These are phyloP conservation scores for Orientallactaga sibirica DNA, from an alignment of 2,797 vertebrate species.

Conservation along the genomic window DNA sequence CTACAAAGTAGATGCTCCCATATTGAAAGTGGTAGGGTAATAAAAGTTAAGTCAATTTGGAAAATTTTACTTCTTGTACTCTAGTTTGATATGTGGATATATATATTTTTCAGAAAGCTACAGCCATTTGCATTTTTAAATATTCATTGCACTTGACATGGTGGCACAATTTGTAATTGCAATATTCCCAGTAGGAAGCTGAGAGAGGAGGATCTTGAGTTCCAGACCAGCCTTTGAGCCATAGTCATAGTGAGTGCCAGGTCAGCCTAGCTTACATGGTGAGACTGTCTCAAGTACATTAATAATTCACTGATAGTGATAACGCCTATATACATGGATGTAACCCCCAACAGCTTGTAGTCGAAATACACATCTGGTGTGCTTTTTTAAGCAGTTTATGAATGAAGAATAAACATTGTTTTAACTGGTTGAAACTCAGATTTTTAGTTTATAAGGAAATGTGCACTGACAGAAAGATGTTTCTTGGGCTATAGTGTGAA, in stretches of 20 bases:
- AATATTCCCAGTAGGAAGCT: neutral
- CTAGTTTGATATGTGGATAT: neutral
- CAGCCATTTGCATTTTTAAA: constrained; percentile 67
- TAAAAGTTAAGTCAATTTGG: constrained; percentile 26
- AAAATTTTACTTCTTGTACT: constrained; percentile 15
- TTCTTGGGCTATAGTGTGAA: constrained; percentile 44
- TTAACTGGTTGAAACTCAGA: constrained; percentile 42
- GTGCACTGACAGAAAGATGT: constrained; percentile 13
- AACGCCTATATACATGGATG: neutral
- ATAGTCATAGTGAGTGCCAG: neutral
- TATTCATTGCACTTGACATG: neutral
- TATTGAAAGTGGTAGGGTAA: constrained; percentile 5
- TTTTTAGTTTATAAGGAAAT: neutral
- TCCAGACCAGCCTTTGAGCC: neutral
- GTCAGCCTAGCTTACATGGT: neutral
- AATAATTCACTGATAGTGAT: neutral
- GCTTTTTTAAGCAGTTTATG: constrained; percentile 62
- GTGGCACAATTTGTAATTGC: neutral
- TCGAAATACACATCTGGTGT: constrained; percentile 60
- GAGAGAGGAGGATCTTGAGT: neutral
- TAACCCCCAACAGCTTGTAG: neutral
- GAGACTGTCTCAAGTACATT: neutral
- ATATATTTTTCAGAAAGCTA: constrained; percentile 39
- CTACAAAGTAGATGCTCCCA: constrained; percentile 6
- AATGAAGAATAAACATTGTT: constrained; percentile 64